Evolutionary conservation across 2,113 vertebrate genomes (phyloP).

Genomic region (Menura novaehollandiae): DNA sequence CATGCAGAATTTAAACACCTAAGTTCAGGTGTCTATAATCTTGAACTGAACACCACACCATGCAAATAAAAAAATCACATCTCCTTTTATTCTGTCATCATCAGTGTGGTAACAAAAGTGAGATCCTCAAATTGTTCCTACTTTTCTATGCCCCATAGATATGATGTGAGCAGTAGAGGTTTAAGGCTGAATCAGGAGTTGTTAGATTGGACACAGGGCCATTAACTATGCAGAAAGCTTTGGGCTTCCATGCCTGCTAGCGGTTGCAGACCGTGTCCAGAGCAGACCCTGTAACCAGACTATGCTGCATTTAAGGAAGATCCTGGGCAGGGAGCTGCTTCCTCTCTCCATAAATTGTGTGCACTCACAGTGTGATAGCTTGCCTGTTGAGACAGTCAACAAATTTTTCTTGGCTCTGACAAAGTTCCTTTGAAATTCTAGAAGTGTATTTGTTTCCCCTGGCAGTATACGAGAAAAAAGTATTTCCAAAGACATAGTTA

Average conservation of each 20-base stretch:
- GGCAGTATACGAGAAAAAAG: neutral
- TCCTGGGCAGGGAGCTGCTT: neutral
- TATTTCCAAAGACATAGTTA: constrained; percentile 1
- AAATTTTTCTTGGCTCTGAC: neutral
- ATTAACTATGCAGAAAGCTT: neutral
- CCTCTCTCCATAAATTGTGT: neutral
- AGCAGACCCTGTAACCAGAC: neutral
- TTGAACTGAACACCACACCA: neutral
- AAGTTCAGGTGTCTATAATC: neutral
- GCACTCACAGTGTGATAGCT: neutral
- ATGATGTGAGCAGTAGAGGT: neutral
- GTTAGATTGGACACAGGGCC: neutral
- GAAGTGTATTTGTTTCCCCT: constrained; percentile 1
- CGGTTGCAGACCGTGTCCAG: neutral
- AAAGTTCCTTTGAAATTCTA: constrained; percentile 24
- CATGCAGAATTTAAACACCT: neutral
- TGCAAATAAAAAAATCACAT: neutral
- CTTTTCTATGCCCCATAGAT: neutral
- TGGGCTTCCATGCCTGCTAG: neutral
- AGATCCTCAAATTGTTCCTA: neutral
- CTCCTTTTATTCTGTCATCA: neutral
- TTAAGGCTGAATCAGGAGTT: neutral
- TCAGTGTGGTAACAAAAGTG: neutral
- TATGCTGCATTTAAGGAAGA: neutral
- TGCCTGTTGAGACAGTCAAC: constrained; percentile 1